A percentile compares a stretch with the other conserved stretches of the same genome.
phyloP scores from a whole-genome alignment of 2,113 vertebrate species.

The Tachysurus fulvidraco region DNA sequence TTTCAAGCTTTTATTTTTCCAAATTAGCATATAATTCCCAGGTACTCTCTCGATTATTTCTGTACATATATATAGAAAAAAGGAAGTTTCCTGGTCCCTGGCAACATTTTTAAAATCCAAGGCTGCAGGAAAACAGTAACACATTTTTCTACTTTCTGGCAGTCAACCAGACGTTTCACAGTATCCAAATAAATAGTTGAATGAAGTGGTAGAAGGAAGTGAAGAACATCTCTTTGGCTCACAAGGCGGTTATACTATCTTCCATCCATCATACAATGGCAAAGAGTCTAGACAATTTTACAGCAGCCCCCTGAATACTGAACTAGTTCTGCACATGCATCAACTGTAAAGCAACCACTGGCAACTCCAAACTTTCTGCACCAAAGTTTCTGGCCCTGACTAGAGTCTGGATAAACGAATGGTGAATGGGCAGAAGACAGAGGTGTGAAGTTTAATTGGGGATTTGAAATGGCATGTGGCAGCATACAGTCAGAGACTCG shows the following conservation, averaged over 20 bases:
- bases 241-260: conserved; percentile 42
- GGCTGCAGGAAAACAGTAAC: conserved; percentile 41
- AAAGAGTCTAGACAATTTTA: conserved; percentile 47
- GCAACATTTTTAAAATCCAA: conserved; percentile 39
- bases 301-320: conserved; percentile 37
- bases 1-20: background rate
- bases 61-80: background rate
- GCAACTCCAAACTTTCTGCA: conserved; percentile 10
- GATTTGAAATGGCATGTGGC: background rate
- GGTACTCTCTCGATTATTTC: background rate
- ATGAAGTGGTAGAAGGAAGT: background rate
- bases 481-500: background rate
- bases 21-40: background rate
- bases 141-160: conserved; percentile 33
- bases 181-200: conserved; percentile 30
- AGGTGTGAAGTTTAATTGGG: background rate
- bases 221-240: conserved; percentile 32
- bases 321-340: conserved; percentile 22
- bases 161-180: conserved; percentile 46
- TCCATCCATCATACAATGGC: conserved; percentile 45
- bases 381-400: background rate
- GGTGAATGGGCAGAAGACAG: background rate
- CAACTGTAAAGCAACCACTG: background rate
- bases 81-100: background rate
- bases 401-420: background rate